Conservation (phyloP, 35 echinoderm and acorn worm species). For the Hemicentrotus pulcherrimus region DNA sequence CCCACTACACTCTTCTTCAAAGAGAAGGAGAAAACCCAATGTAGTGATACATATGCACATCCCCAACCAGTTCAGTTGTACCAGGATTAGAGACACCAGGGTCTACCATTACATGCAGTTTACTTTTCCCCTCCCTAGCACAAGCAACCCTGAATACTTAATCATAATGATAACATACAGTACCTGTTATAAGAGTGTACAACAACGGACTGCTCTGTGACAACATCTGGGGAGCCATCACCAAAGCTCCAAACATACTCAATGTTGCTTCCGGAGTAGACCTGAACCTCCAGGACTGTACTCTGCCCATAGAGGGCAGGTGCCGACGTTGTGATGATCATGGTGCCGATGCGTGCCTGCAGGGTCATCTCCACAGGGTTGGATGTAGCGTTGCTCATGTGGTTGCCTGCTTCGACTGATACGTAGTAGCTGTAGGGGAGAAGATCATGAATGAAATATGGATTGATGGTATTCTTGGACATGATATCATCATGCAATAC, state of each 20-base stretch:
- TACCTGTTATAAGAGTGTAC: slow-evolving; percentile 78
- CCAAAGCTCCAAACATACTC: slow-evolving; percentile 85
- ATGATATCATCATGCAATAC: too few species aligned
- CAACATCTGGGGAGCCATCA: slow-evolving; percentile 48
- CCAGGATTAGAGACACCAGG: too few species aligned
- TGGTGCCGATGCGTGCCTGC: slow-evolving; percentile 51
- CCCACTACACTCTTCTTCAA: too few species aligned
- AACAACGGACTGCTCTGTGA: neutral
- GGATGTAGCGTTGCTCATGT: slow-evolving; percentile 74
- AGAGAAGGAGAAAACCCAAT: too few species aligned
- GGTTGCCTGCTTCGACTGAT: slow-evolving; percentile 73
- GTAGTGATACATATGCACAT: too few species aligned
- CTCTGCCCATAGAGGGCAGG: slow-evolving; percentile 53
- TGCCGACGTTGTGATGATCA: slow-evolving; percentile 37
- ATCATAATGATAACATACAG: neutral
- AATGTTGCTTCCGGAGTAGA: slow-evolving; percentile 72
- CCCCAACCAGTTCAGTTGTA: too few species aligned
- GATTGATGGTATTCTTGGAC: too few species aligned
- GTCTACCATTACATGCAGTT: neutral
- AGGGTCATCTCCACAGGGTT: slow-evolving; percentile 64
- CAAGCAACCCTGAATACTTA: too few species aligned
- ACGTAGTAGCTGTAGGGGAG: slow-evolving; percentile 62
- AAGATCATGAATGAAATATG: neutral
- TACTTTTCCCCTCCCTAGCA: neutral
- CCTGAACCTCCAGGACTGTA: slow-evolving; percentile 39